Percentiles rank a stretch among this genome's conserved stretches.
Conservation (phyloP, 2,888 invertebrate genomes). For the Mycalesis mineus region DNA sequence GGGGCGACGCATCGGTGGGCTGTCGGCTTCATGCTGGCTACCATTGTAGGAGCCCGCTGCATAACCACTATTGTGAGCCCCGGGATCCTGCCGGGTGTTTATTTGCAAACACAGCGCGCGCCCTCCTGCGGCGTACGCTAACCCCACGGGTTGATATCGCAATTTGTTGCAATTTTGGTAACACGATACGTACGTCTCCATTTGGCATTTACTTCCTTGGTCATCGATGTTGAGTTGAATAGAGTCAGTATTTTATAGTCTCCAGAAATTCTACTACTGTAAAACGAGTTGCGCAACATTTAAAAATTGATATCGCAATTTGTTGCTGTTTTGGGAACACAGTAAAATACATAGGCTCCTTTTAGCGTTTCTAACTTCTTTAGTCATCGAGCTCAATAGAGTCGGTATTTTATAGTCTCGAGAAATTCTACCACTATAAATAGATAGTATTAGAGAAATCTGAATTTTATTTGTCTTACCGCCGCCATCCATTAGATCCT, state of each 20-base stretch:
- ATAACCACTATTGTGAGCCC: slow-evolving; percentile 38
- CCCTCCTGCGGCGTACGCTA: slow-evolving; percentile 49
- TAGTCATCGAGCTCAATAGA: not conserved
- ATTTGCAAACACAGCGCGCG: slow-evolving; percentile 71
- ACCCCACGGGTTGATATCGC: slow-evolving; percentile 45
- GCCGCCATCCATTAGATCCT: slow-evolving; percentile 40
- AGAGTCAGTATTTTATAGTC: not conserved
- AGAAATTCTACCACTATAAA: slow-evolving; percentile 10
- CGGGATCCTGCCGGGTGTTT: slow-evolving; percentile 67
- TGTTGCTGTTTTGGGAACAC: slow-evolving; percentile 62
- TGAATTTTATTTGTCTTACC: slow-evolving; percentile 16
- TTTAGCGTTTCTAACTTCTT: slow-evolving; percentile 26
- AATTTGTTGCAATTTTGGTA: slow-evolving; percentile 66
- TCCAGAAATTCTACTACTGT: slow-evolving; percentile 9
- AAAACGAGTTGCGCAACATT: too few species aligned
- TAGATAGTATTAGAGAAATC: slow-evolving; percentile 15
- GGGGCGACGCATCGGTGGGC: slow-evolving; percentile 40
- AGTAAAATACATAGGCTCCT: slow-evolving; percentile 44
- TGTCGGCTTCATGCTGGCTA: slow-evolving; percentile 54
- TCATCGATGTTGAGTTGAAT: not conserved
- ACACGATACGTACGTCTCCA: slow-evolving; percentile 47
- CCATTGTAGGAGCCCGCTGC: slow-evolving; percentile 52
- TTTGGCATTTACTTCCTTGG: slow-evolving; percentile 25
- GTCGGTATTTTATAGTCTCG: slow-evolving; percentile 4
- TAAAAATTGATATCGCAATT: slow-evolving; percentile 59